Evolutionary conservation across 2,888 invertebrate species (phyloP).

Genomic region (Morpho achilles): DNA sequence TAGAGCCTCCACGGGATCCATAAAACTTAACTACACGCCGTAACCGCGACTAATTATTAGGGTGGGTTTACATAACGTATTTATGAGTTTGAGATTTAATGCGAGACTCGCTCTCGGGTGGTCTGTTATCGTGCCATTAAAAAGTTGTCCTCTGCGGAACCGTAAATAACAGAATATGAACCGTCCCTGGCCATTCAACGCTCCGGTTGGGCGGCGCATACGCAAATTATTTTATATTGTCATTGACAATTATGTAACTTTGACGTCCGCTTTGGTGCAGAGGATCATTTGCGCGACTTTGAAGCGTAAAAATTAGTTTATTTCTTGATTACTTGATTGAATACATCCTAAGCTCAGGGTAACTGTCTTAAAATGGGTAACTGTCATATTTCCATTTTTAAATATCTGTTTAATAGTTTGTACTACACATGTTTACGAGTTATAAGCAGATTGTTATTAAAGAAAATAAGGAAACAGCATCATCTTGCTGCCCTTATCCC

Average conservation of each 20-base stretch:
- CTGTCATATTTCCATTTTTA: too few species aligned
- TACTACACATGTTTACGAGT: too few species aligned
- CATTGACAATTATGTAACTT: neutral
- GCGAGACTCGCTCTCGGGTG: conserved; percentile 67
- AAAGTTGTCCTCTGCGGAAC: conserved; percentile 74
- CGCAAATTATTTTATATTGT: conserved; percentile 23
- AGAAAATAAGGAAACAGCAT: too few species aligned
- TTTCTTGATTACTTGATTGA: too few species aligned
- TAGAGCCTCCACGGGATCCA: conserved; percentile 55
- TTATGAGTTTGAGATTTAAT: conserved; percentile 77
- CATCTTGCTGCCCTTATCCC: too few species aligned
- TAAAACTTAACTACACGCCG: conserved; percentile 75
- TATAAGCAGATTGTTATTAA: too few species aligned
- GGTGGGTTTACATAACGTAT: conserved; percentile 78
- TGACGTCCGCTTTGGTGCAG: too few species aligned
- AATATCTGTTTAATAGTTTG: too few species aligned
- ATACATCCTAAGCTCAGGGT: too few species aligned
- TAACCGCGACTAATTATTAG: conserved; percentile 78
- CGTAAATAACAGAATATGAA: conserved; percentile 71
- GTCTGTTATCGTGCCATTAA: conserved; percentile 77
- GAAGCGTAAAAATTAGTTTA: too few species aligned
- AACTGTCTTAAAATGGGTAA: too few species aligned
- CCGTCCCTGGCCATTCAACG: conserved; percentile 36
- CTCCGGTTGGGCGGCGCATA: conserved; percentile 23
- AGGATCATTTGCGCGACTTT: too few species aligned